phyloP scores from a whole-genome alignment of 2,113 vertebrate species.

The Opisthocomus hoazin region DNA sequence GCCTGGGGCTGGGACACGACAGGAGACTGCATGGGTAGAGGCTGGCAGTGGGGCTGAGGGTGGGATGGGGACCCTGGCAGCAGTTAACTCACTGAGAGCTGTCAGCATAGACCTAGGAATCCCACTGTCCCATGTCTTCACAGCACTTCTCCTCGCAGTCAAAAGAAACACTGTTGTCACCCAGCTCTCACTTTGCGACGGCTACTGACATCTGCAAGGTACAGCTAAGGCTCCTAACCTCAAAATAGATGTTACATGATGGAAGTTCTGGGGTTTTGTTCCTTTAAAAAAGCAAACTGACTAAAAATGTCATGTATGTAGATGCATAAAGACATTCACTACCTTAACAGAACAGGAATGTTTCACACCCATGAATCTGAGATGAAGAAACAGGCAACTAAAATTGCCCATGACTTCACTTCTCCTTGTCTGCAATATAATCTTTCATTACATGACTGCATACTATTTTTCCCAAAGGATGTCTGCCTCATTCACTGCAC shows the following conservation, averaged over 20 bases:
- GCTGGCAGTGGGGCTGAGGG: neutral
- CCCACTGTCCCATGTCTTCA: neutral
- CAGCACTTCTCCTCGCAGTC: neutral
- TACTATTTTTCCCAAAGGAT: neutral
- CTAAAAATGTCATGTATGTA: neutral
- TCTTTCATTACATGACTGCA: neutral
- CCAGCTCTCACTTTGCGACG: neutral
- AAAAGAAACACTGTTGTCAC: neutral
- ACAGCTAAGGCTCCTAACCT: neutral
- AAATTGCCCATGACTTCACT: neutral
- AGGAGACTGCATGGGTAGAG: neutral
- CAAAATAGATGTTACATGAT: neutral
- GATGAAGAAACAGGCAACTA: neutral
- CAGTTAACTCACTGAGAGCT: neutral
- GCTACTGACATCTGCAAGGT: neutral
- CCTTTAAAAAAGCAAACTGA: neutral
- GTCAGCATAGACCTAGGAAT: neutral
- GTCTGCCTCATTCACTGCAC: neutral
- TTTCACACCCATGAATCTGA: neutral
- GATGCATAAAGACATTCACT: neutral
- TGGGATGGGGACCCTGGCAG: neutral
- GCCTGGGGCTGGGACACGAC: neutral
- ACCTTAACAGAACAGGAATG: neutral
- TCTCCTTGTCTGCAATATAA: neutral
- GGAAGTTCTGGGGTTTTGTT: neutral